These are phyloP conservation scores for Hetaerina americana DNA, from an alignment of 1,140 invertebrate genomes.

Conservation along the genomic window DNA sequence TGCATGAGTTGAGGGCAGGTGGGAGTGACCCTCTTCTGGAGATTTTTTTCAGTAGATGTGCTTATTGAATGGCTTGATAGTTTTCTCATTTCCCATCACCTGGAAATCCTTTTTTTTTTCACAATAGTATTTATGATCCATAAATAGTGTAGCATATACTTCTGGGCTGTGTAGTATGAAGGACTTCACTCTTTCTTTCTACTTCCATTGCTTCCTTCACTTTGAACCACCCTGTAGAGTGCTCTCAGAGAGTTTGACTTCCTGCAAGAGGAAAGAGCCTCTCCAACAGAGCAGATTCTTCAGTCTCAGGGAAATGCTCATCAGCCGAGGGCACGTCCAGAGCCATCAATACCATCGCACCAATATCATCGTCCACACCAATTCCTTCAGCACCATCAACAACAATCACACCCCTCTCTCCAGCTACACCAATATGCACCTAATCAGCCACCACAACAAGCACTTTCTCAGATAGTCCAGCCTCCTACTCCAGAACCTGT, in stretches of 20 bases:
- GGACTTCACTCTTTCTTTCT: too few relatives aligned
- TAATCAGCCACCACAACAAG: slow-evolving; percentile 1
- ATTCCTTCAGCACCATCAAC: not conserved
- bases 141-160: too few relatives aligned
- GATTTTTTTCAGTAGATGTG: too few relatives aligned
- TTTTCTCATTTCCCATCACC: too few relatives aligned
- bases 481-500: slow-evolving; percentile 60
- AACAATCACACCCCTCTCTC: not conserved
- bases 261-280: slow-evolving; percentile 49
- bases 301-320: not conserved
- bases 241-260: slow-evolving; percentile 79
- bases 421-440: not conserved
- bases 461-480: slow-evolving; percentile 21
- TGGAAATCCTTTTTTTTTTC: too few relatives aligned
- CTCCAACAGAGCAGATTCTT: not conserved
- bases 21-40: too few relatives aligned
- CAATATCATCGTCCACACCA: slow-evolving; percentile 10
- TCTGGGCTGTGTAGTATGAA: too few relatives aligned
- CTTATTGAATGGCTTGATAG: too few relatives aligned
- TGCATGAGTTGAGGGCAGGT: too few relatives aligned
- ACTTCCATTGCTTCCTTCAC: too few relatives aligned
- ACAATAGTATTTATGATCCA: too few relatives aligned
- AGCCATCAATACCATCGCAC: slow-evolving; percentile 6
- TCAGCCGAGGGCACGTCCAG: not conserved
- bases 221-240: slow-evolving; percentile 43